Evolutionary conservation across 35 echinoderm and acorn worm genomes (phyloP).

Genomic region (Holothuria glaberrima): DNA sequence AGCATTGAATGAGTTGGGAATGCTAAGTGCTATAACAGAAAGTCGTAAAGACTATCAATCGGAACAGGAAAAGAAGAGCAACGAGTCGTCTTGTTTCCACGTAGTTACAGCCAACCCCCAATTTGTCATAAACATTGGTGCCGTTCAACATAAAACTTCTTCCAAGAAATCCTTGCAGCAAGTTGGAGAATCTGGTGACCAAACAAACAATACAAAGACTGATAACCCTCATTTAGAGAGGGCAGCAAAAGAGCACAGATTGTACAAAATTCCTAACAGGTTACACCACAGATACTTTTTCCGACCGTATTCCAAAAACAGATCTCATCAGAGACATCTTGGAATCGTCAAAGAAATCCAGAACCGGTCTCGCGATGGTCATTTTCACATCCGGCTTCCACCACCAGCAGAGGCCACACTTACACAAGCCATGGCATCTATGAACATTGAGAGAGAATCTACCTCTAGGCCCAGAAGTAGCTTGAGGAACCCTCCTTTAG

Average conservation of each 20-base stretch:
- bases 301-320: constrained; percentile 30
- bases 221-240: background rate
- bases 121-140: constrained; percentile 76
- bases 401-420: constrained; percentile 25
- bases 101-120: constrained; percentile 76
- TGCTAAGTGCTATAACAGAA: constrained; percentile 94
- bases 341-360: constrained; percentile 10
- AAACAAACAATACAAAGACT: too few species aligned
- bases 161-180: background rate
- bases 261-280: background rate
- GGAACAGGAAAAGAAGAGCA: constrained; percentile 36
- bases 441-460: background rate
- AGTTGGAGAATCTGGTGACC: background rate
- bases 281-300: constrained; percentile 36
- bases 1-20: constrained; percentile 91
- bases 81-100: constrained; percentile 52
- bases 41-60: constrained; percentile 75
- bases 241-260: constrained; percentile 9
- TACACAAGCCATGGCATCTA: constrained; percentile 45
- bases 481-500: background rate
- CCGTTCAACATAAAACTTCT: constrained; percentile 36
- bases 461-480: background rate
- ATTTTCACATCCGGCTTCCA: constrained; percentile 1
- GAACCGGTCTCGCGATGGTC: background rate
- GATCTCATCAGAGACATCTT: background rate